These are phyloP conservation scores for Pseudorectes ferrugineus DNA, from an alignment of 2,113 vertebrate species.

Conservation along the genomic window DNA sequence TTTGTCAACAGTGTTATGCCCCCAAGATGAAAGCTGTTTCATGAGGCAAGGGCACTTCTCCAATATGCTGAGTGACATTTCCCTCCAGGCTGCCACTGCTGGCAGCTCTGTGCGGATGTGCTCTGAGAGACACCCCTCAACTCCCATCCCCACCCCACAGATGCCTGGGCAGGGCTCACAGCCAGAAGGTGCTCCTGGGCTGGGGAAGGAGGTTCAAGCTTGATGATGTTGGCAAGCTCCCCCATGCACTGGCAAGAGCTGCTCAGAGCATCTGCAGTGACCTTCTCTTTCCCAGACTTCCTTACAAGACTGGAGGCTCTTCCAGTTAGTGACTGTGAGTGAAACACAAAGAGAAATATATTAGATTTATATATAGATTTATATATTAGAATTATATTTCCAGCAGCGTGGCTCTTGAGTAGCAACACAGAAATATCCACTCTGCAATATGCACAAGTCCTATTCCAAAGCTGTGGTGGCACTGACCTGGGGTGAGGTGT, in stretches of 20 bases:
- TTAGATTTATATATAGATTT: background rate
- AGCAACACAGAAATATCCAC: background rate
- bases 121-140: background rate
- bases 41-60: background rate
- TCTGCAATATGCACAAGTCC: background rate
- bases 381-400: background rate
- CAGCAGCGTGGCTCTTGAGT: background rate
- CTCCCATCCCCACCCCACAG: background rate
- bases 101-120: background rate
- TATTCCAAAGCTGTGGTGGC: background rate
- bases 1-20: background rate
- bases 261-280: background rate
- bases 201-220: background rate
- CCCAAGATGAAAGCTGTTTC: background rate
- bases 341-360: background rate
- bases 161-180: background rate
- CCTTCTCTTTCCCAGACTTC: background rate
- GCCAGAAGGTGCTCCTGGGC: background rate
- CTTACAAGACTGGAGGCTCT: background rate
- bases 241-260: background rate
- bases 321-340: background rate
- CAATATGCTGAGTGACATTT: background rate
- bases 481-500: background rate
- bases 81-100: background rate
- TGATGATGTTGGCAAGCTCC: background rate